These are phyloP conservation scores for Leptobrachium leishanense DNA, from an alignment of 2,113 vertebrate genomes.

Conservation along the genomic window DNA sequence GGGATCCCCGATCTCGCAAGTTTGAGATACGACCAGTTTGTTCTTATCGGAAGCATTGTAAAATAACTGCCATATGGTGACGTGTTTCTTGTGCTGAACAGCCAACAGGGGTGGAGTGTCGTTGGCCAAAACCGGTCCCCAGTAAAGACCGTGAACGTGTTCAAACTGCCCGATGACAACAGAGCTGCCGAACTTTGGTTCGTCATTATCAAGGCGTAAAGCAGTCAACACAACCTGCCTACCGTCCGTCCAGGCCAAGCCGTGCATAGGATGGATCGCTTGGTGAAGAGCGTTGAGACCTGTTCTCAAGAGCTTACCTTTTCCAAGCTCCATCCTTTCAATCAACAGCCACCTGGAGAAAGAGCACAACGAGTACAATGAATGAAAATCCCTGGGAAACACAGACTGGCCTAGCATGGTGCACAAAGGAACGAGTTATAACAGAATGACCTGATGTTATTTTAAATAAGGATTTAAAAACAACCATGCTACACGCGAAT, in stretches of 20 bases:
- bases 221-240: slow-evolving; percentile 85
- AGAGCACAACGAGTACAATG: neutral
- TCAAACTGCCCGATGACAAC: slow-evolving; percentile 90
- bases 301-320: slow-evolving; percentile 84
- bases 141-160: slow-evolving; percentile 84
- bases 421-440: no score
- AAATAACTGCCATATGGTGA: slow-evolving; percentile 86
- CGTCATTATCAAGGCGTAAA: slow-evolving; percentile 69
- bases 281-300: slow-evolving; percentile 87
- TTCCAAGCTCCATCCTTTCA: slow-evolving; percentile 86
- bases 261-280: slow-evolving; percentile 86
- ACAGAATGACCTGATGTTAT: no score
- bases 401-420: no score
- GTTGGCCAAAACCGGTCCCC: slow-evolving; percentile 73
- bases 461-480: no score
- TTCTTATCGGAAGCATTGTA: slow-evolving; percentile 72
- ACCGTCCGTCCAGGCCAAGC: slow-evolving; percentile 94
- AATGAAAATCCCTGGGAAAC: no score
- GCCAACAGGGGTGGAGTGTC: slow-evolving; percentile 78
- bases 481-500: no score
- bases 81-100: slow-evolving; percentile 86
- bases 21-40: slow-evolving; percentile 82
- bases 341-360: slow-evolving; percentile 44
- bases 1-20: slow-evolving; percentile 83
- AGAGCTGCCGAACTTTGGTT: slow-evolving; percentile 82